phyloP scores from a whole-genome alignment of 2,797 vertebrate genomes.

The Microchirus variegatus region DNA sequence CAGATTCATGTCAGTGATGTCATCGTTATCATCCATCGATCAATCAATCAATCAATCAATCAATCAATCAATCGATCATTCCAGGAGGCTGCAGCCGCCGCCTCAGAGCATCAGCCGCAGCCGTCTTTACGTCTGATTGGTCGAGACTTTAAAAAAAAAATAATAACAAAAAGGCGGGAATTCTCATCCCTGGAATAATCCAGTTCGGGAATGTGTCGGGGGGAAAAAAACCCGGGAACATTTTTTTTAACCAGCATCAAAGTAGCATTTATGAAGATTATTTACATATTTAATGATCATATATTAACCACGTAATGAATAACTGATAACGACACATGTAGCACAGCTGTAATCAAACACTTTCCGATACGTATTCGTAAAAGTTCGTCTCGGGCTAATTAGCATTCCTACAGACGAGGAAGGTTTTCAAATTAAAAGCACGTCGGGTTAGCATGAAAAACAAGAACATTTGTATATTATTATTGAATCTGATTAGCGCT shows the following conservation, averaged over 20 bases:
- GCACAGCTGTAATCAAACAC: too few species aligned
- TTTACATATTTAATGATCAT: neutral
- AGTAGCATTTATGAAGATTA: neutral
- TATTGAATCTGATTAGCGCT: too few species aligned
- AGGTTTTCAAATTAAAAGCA: too few species aligned
- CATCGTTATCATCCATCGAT: neutral
- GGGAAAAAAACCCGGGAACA: neutral
- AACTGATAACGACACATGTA: neutral
- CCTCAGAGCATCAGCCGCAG: too few species aligned
- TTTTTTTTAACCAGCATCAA: neutral
- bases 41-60: too few species aligned
- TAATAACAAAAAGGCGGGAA: neutral
- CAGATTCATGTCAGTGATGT: conserved; percentile 40
- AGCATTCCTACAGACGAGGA: too few species aligned
- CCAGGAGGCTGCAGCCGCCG: conserved; percentile 45
- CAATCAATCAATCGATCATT: conserved; percentile 26
- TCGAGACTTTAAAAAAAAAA: too few species aligned
- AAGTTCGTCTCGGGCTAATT: too few species aligned
- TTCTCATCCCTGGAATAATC: neutral
- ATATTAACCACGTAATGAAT: neutral
- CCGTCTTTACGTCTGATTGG: too few species aligned
- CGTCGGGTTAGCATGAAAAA: too few species aligned
- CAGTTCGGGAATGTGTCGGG: neutral
- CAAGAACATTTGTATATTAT: too few species aligned
- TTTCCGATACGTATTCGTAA: too few species aligned